Evolutionary conservation across 2,113 vertebrate genomes (phyloP), one percentile per base, ranked within the genome.

Genomic region (Cepphus grylle): DNA sequence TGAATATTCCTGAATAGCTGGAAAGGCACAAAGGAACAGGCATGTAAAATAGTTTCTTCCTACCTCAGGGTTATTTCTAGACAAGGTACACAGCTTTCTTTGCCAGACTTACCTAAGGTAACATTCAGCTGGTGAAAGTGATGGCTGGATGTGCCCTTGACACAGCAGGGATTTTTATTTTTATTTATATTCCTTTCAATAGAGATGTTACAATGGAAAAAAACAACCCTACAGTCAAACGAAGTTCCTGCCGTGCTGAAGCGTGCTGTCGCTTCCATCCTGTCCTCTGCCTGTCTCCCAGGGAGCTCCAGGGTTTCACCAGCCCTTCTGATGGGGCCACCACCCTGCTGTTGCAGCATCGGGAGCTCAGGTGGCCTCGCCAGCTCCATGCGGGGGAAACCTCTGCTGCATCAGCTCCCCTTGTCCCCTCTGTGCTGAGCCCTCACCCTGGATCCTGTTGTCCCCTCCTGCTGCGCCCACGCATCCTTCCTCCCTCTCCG

Each of bases 321-420:
- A 17, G 26, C 47, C 47, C 71, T 15, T 21, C 56, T 14, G n/a
- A 45, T 21, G 23, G 42, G 74, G 88, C 53, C 93, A 73, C 21
- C 86, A 78, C 50, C 36, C 19, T 26, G 58, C 61, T 22, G 42
- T 36, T 52, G 9, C 77, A 38, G 45, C 11, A 2, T 1, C 8
- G 9, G 3, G n/a, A 19, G 30, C 70, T 23, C 3, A 5, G 15
- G 18, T 38, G 32, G 27, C 50, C 49, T 21, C 23, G 2, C 13
- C 43, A 2, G 5, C 67, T 30, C 9, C 1, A 4, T 1, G 55
- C 32, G 11, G 70, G 26, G 5, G 52, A 17, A 23, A 10, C 22
- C 50, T 4, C 11, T 1, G 3, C 1, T 2, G 26, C 3, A 1
- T 20, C 15, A 42, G 63, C 49, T 7, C 11, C 49, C 17, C 38